Conservation (phyloP, 1,140 invertebrate genomes). For the Gryon sp. region DNA sequence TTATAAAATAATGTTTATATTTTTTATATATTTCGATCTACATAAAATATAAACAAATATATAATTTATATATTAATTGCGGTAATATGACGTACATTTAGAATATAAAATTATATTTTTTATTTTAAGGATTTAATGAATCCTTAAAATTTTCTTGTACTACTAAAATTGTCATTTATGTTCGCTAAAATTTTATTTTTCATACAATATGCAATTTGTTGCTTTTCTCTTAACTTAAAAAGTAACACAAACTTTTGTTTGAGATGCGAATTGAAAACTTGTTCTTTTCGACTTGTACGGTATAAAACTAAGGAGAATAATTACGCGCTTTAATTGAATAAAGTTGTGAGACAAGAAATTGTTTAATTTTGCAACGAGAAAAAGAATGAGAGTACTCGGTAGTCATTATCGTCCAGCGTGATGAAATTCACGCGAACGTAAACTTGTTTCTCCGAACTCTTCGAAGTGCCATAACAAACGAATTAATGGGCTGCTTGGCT, state of each 20-base stretch:
- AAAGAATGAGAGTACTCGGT: conserved; percentile 61
- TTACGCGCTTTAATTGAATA: conserved; percentile 59
- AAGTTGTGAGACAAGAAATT: conserved; percentile 62
- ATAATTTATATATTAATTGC: too few species aligned
- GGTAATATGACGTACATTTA: too few species aligned
- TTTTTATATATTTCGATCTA: too few species aligned
- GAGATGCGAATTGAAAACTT: conserved; percentile 42
- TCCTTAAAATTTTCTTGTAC: too few species aligned
- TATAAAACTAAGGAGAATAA: conserved; percentile 51
- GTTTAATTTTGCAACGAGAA: conserved; percentile 56
- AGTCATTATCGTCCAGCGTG: conserved; percentile 60
- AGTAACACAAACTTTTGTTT: conserved; percentile 42
- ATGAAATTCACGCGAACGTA: conserved; percentile 65
- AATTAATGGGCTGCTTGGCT: conserved; percentile 48
- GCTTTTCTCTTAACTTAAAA: conserved; percentile 23
- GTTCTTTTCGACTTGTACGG: conserved; percentile 26
- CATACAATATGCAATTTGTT: conserved; percentile 38
- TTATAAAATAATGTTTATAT: too few species aligned
- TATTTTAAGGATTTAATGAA: too few species aligned
- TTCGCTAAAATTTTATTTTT: conserved; percentile 17
- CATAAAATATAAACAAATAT: too few species aligned
- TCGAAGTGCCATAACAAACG: conserved; percentile 56
- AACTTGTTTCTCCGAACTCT: conserved; percentile 55
- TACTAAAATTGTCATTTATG: too few species aligned
- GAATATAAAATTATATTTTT: too few species aligned